Conservation (phyloP, 1,140 invertebrate genomes). For the Hyphantria cunea region DNA sequence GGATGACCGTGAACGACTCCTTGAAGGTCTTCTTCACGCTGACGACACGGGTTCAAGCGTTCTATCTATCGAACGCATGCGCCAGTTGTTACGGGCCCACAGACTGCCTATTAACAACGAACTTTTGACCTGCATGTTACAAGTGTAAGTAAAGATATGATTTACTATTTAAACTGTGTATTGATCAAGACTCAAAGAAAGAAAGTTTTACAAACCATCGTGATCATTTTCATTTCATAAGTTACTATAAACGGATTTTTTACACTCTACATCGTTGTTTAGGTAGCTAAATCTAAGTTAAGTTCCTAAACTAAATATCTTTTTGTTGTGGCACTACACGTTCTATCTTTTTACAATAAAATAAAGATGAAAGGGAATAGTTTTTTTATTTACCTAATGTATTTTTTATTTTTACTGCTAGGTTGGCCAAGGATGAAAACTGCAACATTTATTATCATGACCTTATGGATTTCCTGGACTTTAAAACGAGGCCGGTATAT, state of each 20-base stretch:
- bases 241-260: too few relatives aligned
- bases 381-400: too few relatives aligned
- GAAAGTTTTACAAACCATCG: too few relatives aligned
- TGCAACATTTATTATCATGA: slow-evolving; percentile 84
- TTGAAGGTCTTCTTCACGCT: slow-evolving; percentile 85
- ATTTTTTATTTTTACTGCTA: slow-evolving; percentile 11
- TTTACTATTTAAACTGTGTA: background rate
- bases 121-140: slow-evolving; percentile 86
- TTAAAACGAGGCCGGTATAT: slow-evolving; percentile 80
- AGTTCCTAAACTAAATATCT: too few relatives aligned
- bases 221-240: too few relatives aligned
- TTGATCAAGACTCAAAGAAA: too few relatives aligned
- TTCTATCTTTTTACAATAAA: too few relatives aligned
- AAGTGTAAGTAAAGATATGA: slow-evolving; percentile 81
- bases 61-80: slow-evolving; percentile 81
- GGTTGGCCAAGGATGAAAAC: slow-evolving; percentile 81
- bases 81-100: slow-evolving; percentile 84
- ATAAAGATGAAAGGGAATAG: too few relatives aligned
- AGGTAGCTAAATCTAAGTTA: too few relatives aligned
- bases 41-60: slow-evolving; percentile 83
- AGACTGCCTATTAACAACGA: slow-evolving; percentile 85
- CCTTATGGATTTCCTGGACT: slow-evolving; percentile 83
- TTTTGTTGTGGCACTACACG: too few relatives aligned
- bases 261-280: too few relatives aligned
- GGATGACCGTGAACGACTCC: slow-evolving; percentile 85